A percentile compares a stretch with the other conserved stretches of the same genome.
These are phyloP conservation scores for Melanotaenia duboulayi DNA, from an alignment of 2,113 vertebrate genomes.

Conservation along the genomic window DNA sequence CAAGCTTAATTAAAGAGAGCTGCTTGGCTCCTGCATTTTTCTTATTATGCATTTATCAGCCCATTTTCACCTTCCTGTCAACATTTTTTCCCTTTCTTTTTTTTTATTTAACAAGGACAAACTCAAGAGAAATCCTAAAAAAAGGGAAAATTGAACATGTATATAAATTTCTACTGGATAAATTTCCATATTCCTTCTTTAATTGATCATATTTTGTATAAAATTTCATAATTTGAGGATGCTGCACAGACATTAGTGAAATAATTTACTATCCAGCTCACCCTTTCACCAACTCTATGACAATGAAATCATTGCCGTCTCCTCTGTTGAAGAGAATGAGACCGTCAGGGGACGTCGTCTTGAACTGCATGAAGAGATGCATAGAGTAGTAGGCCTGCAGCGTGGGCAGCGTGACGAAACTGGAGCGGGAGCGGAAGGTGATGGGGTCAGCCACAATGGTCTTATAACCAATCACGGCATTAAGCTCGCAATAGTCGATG, in stretches of 20 bases:
- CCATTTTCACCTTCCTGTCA: conserved; percentile 20
- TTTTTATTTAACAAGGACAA: conserved; percentile 6
- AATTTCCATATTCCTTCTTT: neutral
- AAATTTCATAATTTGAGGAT: neutral
- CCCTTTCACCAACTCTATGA: conserved; percentile 99
- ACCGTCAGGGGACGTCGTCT: conserved; percentile 97
- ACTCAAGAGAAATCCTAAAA: neutral
- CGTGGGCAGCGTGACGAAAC: conserved; percentile 94
- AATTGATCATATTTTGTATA: neutral
- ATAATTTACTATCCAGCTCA: conserved; percentile 76
- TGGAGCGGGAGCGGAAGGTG: conserved; percentile 98
- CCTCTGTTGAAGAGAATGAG: conserved; percentile 97
- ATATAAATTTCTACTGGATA: conserved; percentile 7
- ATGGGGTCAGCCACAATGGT: conserved; percentile 98
- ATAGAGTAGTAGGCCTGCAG: conserved; percentile 99
- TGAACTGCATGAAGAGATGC: conserved; percentile 99
- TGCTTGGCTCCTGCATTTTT: conserved; percentile 40
- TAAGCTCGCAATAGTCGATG: conserved; percentile 99
- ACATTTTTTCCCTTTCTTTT: conserved; percentile 3
- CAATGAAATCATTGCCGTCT: conserved; percentile 98
- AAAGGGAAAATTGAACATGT: neutral
- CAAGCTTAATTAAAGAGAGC: conserved; percentile 45
- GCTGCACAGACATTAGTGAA: neutral
- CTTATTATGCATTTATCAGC: conserved; percentile 28
- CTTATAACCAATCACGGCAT: conserved; percentile 97